phyloP scores from a whole-genome alignment of 1,140 invertebrate species.

The Bombus turneri region DNA sequence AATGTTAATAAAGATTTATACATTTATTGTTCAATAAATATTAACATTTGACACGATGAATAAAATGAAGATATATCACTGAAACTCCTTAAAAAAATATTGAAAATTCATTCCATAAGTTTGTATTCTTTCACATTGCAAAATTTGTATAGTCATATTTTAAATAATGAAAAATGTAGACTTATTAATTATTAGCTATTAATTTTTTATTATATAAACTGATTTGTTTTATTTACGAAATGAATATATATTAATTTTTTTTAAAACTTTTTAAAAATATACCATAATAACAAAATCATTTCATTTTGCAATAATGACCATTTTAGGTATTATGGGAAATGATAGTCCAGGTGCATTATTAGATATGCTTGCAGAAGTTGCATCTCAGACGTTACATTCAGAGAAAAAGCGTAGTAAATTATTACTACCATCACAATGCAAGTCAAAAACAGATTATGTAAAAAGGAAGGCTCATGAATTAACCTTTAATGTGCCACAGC shows the following conservation, averaged over 20 bases:
- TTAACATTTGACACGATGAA: background rate
- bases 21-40: slow-evolving; percentile 17
- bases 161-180: background rate
- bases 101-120: background rate
- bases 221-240: background rate
- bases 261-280: no score
- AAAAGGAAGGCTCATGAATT: slow-evolving; percentile 75
- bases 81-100: slow-evolving; percentile 2
- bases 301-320: slow-evolving; percentile 20
- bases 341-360: slow-evolving; percentile 79
- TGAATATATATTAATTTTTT: background rate
- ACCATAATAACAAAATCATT: background rate
- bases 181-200: background rate
- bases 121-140: background rate
- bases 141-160: background rate
- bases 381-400: slow-evolving; percentile 81
- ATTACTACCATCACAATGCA: slow-evolving; percentile 63
- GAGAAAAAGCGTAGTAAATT: slow-evolving; percentile 76
- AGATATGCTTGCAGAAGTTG: slow-evolving; percentile 83
- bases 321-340: slow-evolving; percentile 74
- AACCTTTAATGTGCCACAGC: slow-evolving; percentile 80
- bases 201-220: background rate
- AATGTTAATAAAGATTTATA: slow-evolving; percentile 5
- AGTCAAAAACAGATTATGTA: slow-evolving; percentile 56
- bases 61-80: background rate